Evolutionary conservation across 2,888 invertebrate species (phyloP), one percentile per base, ranked within the genome.

Genomic region (Athalia cordata): DNA sequence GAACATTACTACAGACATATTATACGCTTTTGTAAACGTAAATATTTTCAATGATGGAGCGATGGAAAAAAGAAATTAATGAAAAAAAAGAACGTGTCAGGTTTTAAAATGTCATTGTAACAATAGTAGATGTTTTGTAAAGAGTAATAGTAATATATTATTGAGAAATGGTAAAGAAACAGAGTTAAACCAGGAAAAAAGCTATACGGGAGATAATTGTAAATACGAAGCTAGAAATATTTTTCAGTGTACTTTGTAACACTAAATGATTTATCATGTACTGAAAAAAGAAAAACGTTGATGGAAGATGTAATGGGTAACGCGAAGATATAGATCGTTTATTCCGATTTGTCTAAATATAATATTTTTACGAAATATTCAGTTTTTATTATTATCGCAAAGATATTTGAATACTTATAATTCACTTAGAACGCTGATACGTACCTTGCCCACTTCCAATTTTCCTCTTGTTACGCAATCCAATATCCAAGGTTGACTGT

Each of bases 81-180:
- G 1, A n/a, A 62, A 5, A 15, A 62, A 62, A 13, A n/a, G 7
- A 8, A 62, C 13, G 9, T 62, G 62, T 62, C 62, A 62, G 8
- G 62, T 62, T 62, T 29, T 62, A 62, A 15, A 29, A 13, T 62
- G 62, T 62, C 29, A 29, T 62, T 29, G 9, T 8, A 29, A n/a
- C 29, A 13, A n/a, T 62, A 62, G 4, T 9, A 81, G 83, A 61
- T 83, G 83, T 84, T 84, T 84, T 83, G 82, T 83, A 81, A 80
- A 80, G 77, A 81, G 77, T 81, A 81, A 84, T 79, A 84, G 81
- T 84, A 84, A 84, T 84, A 84, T 84, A 84, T 84, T 84, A 78
- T 76, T 67, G 78, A 79, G 72, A 79, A 75, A 78, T 13, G 62
- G 15, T 8, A 8, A 13, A 13, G 29, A 29, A 29, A 29, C 29